Base-by-base conservation (phyloP, 2,797 vertebrate species). In the Syndactyla subalaris region DNA sequence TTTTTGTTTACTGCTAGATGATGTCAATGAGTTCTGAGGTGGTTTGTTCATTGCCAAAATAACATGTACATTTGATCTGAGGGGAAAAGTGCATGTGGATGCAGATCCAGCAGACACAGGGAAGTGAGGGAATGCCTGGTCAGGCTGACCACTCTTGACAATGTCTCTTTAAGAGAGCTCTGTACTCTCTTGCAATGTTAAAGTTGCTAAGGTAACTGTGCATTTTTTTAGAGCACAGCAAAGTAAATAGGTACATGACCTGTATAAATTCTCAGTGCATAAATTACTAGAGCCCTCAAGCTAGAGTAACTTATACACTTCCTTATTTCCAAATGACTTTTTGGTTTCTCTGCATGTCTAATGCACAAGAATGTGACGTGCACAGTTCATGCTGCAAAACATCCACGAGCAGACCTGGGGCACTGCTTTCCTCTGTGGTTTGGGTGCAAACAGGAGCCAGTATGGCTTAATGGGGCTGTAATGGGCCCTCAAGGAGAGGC, bases 181-280 rank as follows among this genome's bases (percentile, higher is more conserved):
- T 36, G 75, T 82, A 52, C 59, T 96, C 92, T 49, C 71, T 87
- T 76, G 91, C 89, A 62, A 92, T 95, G 91, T 85, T 95, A 96
- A 97, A 97, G 96, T 97, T 97, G 96, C 96, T 96, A 97, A 97
- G 96, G 96, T 97, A 97, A 97, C 96, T 96, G 92, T 93, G 88
- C 94, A 89, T 94, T 96, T 97, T 96, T 97, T 97, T 96, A 96
- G 96, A 97, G 95, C 94, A 93, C 51, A 70, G 95, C 81, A 93
- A 96, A 96, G 95, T 95, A 97, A 97, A 97, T 97, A 97, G 95
- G 96, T 97, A 96, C 95, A 97, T 96, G 95, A 97, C 95, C 95
- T 97, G 94, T 97, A 97, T 96, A 96, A 97, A 96, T 97, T 97
- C 94, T 93, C 95, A 1, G 92, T 92, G 95, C 94, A 97, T 97